Evolutionary conservation across 2,113 vertebrate genomes (phyloP).

Genomic region (Ariopsis seemanni): DNA sequence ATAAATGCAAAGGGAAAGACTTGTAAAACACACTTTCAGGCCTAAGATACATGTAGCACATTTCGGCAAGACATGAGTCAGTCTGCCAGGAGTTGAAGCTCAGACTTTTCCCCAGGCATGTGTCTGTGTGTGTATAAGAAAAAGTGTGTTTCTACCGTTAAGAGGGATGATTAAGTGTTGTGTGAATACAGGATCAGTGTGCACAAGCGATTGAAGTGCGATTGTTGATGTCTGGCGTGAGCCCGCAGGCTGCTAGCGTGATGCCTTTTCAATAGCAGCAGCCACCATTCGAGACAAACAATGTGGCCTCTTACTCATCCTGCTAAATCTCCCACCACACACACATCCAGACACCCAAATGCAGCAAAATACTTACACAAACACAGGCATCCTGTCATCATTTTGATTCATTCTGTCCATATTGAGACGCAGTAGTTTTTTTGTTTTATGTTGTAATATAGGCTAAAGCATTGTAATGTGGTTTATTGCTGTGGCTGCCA

Average conservation of each 20-base stretch:
- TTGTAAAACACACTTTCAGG: conserved; percentile 48
- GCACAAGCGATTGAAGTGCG: conserved; percentile 54
- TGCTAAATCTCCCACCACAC: conserved; percentile 45
- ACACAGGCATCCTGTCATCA: conserved; percentile 28
- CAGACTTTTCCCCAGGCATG: conserved; percentile 46
- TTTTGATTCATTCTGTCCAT: conserved; percentile 26
- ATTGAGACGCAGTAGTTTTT: conserved; percentile 12
- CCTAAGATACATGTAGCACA: conserved; percentile 49
- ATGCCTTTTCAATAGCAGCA: conserved; percentile 48
- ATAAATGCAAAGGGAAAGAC: conserved; percentile 16
- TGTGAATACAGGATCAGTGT: conserved; percentile 54
- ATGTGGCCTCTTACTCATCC: conserved; percentile 50
- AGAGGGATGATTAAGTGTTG: conserved; percentile 52
- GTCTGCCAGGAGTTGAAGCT: conserved; percentile 48
- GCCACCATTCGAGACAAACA: conserved; percentile 49
- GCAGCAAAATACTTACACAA: conserved; percentile 26
- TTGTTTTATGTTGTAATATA: conserved; percentile 45
- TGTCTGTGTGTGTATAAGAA: conserved; percentile 18
- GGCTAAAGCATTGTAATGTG: conserved; percentile 40
- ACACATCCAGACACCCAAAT: conserved; percentile 34
- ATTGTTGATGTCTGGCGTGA: conserved; percentile 55
- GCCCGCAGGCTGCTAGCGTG: conserved; percentile 50
- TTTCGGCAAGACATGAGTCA: conserved; percentile 49
- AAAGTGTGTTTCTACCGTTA: conserved; percentile 45
- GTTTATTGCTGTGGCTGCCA: conserved; percentile 15